These are phyloP conservation scores for Pelmatolapia mariae DNA, from an alignment of 2,113 vertebrate genomes.

Conservation along the genomic window DNA sequence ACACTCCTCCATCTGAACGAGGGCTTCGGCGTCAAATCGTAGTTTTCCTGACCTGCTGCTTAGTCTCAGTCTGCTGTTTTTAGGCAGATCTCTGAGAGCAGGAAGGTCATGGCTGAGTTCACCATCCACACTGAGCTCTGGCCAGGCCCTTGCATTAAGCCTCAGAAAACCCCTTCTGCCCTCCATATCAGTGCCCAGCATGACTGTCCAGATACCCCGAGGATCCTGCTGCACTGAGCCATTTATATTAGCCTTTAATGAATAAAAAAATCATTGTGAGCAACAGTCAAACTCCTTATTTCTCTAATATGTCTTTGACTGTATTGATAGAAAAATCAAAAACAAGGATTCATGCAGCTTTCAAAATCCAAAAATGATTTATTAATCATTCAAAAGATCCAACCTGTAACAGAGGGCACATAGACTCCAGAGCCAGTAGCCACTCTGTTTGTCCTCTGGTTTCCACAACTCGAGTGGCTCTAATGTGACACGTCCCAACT, in stretches of 20 bases:
- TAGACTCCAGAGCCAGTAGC: slow-evolving; percentile 64
- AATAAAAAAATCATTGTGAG: slow-evolving; percentile 3
- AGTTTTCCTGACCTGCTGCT: slow-evolving; percentile 12
- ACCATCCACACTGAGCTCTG: slow-evolving; percentile 54
- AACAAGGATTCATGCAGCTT: not conserved
- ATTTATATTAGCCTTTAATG: slow-evolving; percentile 51
- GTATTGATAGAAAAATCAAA: not conserved
- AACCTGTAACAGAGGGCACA: slow-evolving; percentile 68
- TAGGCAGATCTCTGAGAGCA: slow-evolving; percentile 45
- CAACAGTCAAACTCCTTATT: not conserved
- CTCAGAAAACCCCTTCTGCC: slow-evolving; percentile 48
- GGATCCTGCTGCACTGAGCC: slow-evolving; percentile 62
- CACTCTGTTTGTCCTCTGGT: slow-evolving; percentile 43
- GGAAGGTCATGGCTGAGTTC: slow-evolving; percentile 64
- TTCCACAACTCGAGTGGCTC: slow-evolving; percentile 41
- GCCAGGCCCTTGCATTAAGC: slow-evolving; percentile 50
- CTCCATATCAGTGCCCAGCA: slow-evolving; percentile 30
- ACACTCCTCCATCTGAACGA: slow-evolving; percentile 62
- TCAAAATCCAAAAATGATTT: not conserved
- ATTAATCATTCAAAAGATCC: not conserved
- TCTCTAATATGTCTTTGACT: not conserved
- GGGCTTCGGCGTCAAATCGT: slow-evolving; percentile 27
- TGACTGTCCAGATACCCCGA: slow-evolving; percentile 39
- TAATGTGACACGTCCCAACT: slow-evolving; percentile 67
- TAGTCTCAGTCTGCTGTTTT: slow-evolving; percentile 58